Evolutionary conservation across 2,113 vertebrate species (phyloP), one percentile per base, ranked within the genome.

Genomic region (Esox niger): DNA sequence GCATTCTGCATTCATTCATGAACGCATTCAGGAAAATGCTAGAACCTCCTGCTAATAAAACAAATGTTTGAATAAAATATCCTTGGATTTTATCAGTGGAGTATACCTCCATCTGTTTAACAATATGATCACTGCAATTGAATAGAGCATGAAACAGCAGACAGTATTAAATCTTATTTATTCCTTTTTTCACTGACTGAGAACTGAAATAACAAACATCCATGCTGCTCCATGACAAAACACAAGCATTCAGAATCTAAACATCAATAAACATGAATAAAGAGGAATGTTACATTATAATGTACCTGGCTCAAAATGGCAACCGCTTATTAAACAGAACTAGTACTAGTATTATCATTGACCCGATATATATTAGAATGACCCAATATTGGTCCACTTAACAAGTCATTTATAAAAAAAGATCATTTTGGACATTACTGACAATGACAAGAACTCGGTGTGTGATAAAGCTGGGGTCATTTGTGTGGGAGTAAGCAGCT

Each of bases 301-400:
- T 30, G 56, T 58, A 59, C 47, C 47, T 52, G 15, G 20, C 27
- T 52, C 29, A n/a, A 59, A 20, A 27, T 29, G 17, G 11, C 27
- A 6, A 59, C 7, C n/a, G 23, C 27, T 57, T 57, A 15, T 17
- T 15, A 15, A 17, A 10, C 38, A 23, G 21, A 52, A 21, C 17
- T 20, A 17, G 26, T 11, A 59, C n/a, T 9, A 23, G n/a, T n/a
- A n/a, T 35, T 0, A 62, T 35, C n/a, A n/a, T n/a, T n/a, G n/a
- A n/a, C n/a, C n/a, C n/a, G n/a, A n/a, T n/a, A n/a, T n/a, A n/a
- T n/a, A n/a, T n/a, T n/a, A 23, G 7, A 66, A 32, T 60, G 0
- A 43, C 69, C 71, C 63, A 1, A 65, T 38, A 9, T 31, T 33
- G 56, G 17, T 74, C 15, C 26, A 62, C 32, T 29, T 6, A 55